phyloP scores from a whole-genome alignment of 2,113 vertebrate genomes.

The Tyto alba region DNA sequence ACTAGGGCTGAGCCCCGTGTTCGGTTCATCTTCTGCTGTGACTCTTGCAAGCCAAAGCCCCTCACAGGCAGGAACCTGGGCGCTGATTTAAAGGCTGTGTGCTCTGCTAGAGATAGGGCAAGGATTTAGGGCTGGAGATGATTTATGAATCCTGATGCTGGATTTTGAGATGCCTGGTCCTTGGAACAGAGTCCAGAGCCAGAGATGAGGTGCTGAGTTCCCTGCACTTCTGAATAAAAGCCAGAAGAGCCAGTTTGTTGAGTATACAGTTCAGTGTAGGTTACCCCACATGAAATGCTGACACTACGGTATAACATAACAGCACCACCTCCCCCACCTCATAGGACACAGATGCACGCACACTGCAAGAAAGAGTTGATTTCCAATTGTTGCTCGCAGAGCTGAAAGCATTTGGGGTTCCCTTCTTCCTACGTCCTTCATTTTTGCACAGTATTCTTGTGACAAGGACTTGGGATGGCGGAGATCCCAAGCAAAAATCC shows the following conservation, averaged over 20 bases:
- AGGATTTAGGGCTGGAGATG: neutral
- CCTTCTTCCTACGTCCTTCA: neutral
- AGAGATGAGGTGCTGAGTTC: neutral
- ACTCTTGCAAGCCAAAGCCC: neutral
- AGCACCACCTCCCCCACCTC: neutral
- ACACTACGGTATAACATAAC: neutral
- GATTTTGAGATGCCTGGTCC: neutral
- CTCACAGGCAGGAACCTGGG: neutral
- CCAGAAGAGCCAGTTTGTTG: neutral
- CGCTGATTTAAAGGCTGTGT: neutral
- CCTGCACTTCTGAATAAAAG: neutral
- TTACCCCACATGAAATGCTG: neutral
- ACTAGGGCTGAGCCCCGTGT: neutral
- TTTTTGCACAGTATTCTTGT: neutral
- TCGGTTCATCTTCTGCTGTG: neutral
- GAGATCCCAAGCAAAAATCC: neutral
- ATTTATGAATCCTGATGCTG: neutral
- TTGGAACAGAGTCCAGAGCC: neutral
- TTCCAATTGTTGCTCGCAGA: neutral
- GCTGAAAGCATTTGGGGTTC: neutral
- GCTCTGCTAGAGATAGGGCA: neutral
- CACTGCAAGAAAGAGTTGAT: neutral
- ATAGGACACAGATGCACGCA: rapidly evolving
- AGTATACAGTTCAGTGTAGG: neutral
- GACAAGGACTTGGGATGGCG: neutral